Base-by-base conservation (phyloP, 2,113 vertebrate species). In the Neotoma lepida region DNA sequence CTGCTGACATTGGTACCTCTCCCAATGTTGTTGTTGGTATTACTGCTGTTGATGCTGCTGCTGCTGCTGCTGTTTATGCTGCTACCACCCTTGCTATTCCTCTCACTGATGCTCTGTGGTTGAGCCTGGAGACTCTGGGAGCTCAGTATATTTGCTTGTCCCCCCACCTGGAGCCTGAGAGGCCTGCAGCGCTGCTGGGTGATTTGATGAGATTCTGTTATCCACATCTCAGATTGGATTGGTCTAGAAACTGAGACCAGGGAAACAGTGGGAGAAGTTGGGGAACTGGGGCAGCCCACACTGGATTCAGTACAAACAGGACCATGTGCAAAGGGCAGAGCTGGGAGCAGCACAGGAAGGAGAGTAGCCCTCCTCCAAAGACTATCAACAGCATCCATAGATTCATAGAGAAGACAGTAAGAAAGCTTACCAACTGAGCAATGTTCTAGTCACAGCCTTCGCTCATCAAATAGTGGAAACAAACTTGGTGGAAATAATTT, bases 1-100 rank as follows among this genome's bases (percentile, higher is more conserved):
- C 2, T 46, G 1, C 0, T 30, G 0, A 0, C 35, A 0, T 0
- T 41, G 4, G 1, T 46, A 9, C 4, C 3, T 8, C 26, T 78
- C 17, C 18, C 35, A 2, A 0, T 88, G 5, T 0, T 28, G 5
- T 1, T 58, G 0, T 1, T 49, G 46, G 1, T 88, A 0, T 2
- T 68, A 1, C 0, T 56, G 0, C 1, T n/a, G 0, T 1, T 44
- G 7, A 2, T 33, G 0, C 6, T 70, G 1, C 0, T 51, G 14
- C 2, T 49, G 1, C 0, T 46, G 0, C 2, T 33, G 30, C 2
- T 68, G 14, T 24, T 68, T 2, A 5, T 30, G 15, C 3, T 68
- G 4, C 26, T 14, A 12, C 3, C 80, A 13, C 2, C 30, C 1
- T 8, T 89, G 7, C 13, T n/a, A 6, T 2, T 39, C 0, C 2